Base-by-base conservation (phyloP, 2,113 vertebrate species). In the Isurus oxyrinchus region DNA sequence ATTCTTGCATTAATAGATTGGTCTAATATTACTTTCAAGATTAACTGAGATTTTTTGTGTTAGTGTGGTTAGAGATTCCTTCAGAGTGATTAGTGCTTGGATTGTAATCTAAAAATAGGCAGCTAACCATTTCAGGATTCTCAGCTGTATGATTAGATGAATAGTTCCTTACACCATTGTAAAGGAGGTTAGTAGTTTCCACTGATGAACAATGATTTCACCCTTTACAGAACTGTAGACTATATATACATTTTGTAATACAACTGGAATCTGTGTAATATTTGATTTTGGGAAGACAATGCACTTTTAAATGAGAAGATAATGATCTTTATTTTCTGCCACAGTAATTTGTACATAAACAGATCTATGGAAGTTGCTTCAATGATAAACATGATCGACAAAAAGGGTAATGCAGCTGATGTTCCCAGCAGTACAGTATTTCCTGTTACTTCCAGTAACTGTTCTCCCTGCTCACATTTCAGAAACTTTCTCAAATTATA, bases 41-140 rank as follows among this genome's bases (percentile, higher is more conserved):
- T 95, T 66, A 67, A 27, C 27, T 72, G 94, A 72, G 66, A 55
- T 76, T 72, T 95, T 40, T 55, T 53, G 27, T 72, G 23, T 13
- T 95, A 72, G 66, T 95, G 44, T 5, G 25, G 94, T 95, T 95
- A 95, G 13, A 2, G 94, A 95, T 95, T 69, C 40, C 94, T 72
- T 53, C 53, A 11, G 21, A 1, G 66, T 69, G 21, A 53, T 95
- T 53, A 95, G 94, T 31, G 23, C 25, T 55, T 95, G 27, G 67
- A 95, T 72, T 95, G 94, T 55, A 72, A 35, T 95, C 40, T 76
- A 95, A 55, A 95, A 95, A 72, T 49, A 55, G 94, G 5, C 67
- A 72, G 23, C 10, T 69, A 49, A 72, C 27, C 55, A 19, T 35
- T 14, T 95, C 53, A 95, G 44, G 27, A 72, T 72, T 72, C 44